phyloP scores from a whole-genome alignment of 2,888 invertebrate genomes.

The Pterostichus madidus region DNA sequence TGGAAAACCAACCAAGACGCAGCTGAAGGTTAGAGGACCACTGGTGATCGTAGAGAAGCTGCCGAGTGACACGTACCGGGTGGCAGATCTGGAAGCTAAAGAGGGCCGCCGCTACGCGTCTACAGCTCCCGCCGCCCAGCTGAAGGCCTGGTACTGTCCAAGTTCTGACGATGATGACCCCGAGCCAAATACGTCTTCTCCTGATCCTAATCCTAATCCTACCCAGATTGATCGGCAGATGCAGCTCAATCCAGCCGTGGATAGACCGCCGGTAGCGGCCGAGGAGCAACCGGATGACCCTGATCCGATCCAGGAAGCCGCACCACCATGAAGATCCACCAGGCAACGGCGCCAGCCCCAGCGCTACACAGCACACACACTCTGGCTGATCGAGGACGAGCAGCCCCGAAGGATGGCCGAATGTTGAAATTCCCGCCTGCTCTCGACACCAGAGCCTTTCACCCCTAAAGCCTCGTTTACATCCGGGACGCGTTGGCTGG shows the following conservation, averaged over 20 bases:
- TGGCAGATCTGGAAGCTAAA: too few relatives aligned
- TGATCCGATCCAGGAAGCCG: not conserved
- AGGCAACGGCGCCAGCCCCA: constrained; percentile 2
- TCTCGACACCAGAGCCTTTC: too few relatives aligned
- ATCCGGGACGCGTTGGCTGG: too few relatives aligned
- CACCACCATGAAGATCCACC: constrained; percentile 1
- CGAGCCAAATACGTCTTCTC: not conserved
- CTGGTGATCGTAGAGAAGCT: too few relatives aligned
- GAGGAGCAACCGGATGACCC: not conserved
- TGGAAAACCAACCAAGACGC: too few relatives aligned
- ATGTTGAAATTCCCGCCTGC: too few relatives aligned
- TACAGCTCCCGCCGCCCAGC: constrained; percentile 20
- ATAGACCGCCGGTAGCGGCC: constrained; percentile 7
- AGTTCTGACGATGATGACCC: not conserved
- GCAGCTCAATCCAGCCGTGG: too few relatives aligned
- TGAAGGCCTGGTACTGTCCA: not conserved
- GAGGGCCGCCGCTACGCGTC: constrained; percentile 27
- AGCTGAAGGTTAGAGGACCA: too few relatives aligned
- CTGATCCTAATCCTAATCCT: not conserved
- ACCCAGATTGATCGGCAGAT: not conserved
- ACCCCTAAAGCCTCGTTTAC: too few relatives aligned
- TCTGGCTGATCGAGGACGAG: constrained; percentile 10
- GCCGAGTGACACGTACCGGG: too few relatives aligned
- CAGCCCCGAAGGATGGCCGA: too few relatives aligned
- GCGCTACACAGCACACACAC: not conserved